Conservation (phyloP, 2,888 invertebrate species). For the Calliopum simillimum region DNA sequence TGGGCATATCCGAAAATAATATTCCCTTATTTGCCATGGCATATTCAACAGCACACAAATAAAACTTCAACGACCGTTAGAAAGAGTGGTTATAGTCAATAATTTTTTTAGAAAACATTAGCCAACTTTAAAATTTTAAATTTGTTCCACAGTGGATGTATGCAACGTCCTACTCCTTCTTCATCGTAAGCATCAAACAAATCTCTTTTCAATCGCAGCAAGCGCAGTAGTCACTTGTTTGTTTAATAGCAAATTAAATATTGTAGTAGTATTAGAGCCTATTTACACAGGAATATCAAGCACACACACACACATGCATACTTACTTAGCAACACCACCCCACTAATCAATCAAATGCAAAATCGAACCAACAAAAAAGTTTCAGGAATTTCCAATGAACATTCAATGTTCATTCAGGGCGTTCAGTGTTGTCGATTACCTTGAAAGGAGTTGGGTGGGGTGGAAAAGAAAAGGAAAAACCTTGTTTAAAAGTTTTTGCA, state of each 20-base stretch:
- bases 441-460: no score
- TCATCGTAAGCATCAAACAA: no score
- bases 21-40: no score
- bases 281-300: background rate
- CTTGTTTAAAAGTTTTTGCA: background rate
- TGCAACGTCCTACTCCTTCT: no score
- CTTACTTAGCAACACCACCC: background rate
- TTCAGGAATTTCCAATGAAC: background rate
- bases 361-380: slow-evolving; percentile 22
- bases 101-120: no score
- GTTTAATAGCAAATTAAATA: slow-evolving; percentile 28
- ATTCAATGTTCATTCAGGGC: background rate
- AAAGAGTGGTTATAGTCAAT: no score
- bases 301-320: background rate
- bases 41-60: no score
- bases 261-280: background rate
- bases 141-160: no score
- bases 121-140: no score
- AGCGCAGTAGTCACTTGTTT: slow-evolving; percentile 5
- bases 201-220: background rate
- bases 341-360: slow-evolving; percentile 32
- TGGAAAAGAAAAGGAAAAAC: background rate
- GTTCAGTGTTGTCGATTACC: no score
- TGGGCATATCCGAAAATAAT: no score
- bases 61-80: no score